phyloP scores from a whole-genome alignment of 1,140 invertebrate genomes.

The Geopemphigus sp. region DNA sequence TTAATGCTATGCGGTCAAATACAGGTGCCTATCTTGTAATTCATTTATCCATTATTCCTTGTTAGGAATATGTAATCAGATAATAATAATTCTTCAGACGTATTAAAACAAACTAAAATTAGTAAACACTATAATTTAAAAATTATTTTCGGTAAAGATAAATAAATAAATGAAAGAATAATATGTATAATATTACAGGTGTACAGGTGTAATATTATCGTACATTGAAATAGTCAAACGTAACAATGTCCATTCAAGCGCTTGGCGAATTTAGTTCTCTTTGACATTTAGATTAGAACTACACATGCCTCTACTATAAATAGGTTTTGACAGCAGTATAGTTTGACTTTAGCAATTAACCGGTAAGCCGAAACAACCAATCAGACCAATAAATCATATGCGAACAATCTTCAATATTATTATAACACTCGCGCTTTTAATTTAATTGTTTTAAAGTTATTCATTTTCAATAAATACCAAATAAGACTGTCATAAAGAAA shows the following conservation, averaged over 20 bases:
- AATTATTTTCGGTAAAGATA: too few species aligned
- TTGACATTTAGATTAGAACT: constrained; percentile 48
- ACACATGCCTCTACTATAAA: constrained; percentile 48
- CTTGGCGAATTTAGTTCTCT: constrained; percentile 37
- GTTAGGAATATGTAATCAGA: too few species aligned
- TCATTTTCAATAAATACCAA: neutral
- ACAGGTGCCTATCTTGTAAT: too few species aligned
- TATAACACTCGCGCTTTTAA: neutral
- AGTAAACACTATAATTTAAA: neutral
- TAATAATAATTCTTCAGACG: neutral
- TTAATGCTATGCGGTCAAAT: too few species aligned
- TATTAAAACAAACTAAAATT: neutral
- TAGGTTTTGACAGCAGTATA: constrained; percentile 48
- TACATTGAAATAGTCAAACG: constrained; percentile 21
- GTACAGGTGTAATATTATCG: neutral
- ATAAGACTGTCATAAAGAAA: neutral
- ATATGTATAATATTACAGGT: neutral
- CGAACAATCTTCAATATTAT: neutral
- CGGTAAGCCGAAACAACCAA: constrained; percentile 41
- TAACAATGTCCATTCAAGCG: constrained; percentile 35
- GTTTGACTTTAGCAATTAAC: constrained; percentile 32
- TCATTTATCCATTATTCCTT: too few species aligned
- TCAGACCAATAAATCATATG: neutral
- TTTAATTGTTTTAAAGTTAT: neutral
- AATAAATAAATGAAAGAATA: too few species aligned